Percentiles rank a stretch among this genome's conserved stretches.
phyloP scores from a whole-genome alignment of 1,140 invertebrate genomes.

The Drosophila funebris region DNA sequence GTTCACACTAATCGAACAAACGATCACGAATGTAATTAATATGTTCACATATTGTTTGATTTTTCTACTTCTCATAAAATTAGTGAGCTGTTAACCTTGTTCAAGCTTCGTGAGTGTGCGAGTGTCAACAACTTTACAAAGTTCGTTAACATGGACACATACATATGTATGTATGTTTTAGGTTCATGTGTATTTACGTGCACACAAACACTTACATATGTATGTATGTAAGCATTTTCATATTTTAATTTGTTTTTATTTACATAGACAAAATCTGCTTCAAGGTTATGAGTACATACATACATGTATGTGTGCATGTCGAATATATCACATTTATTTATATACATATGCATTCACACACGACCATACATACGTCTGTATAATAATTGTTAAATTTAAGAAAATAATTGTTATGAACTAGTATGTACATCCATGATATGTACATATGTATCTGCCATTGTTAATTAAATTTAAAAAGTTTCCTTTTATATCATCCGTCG shows the following conservation, averaged over 20 bases:
- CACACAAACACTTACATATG: not conserved
- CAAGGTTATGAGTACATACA: conserved; percentile 29
- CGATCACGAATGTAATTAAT: conserved; percentile 16
- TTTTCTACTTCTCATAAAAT: conserved; percentile 42
- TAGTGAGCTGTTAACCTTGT: conserved; percentile 55
- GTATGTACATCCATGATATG: not conserved
- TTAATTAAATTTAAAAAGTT: not conserved
- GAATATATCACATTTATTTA: not conserved
- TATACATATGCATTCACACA: no score
- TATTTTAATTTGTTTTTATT: conserved; percentile 45
- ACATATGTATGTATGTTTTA: not conserved
- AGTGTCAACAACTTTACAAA: conserved; percentile 46
- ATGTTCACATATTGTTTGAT: conserved; percentile 38
- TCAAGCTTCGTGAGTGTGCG: conserved; percentile 14
- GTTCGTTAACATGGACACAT: conserved; percentile 54
- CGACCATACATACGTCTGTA: not conserved
- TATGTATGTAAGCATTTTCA: not conserved
- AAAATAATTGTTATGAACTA: not conserved
- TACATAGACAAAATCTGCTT: conserved; percentile 14
- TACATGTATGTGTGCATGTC: not conserved
- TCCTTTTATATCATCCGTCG: conserved; percentile 4
- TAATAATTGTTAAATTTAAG: no score
- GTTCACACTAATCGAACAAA: not conserved
- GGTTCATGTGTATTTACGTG: not conserved
- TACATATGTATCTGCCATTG: not conserved